phyloP scores from a whole-genome alignment of 2,113 vertebrate genomes.

The Colistium nudipinnis region DNA sequence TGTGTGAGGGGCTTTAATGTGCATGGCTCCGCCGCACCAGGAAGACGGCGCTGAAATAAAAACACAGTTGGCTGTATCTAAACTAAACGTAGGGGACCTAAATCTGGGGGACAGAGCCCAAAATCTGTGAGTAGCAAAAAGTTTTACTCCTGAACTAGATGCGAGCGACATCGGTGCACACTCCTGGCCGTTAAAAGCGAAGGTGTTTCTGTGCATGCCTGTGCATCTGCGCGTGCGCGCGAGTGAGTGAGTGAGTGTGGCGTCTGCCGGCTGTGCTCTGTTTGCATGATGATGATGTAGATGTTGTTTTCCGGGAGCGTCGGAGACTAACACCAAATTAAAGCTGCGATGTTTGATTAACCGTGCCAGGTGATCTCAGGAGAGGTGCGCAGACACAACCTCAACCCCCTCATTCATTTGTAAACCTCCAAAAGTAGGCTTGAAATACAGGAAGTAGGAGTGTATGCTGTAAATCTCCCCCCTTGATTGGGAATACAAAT shows the following conservation, averaged over 20 bases:
- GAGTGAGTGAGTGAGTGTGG: slow-evolving; percentile 29
- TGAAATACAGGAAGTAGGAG: slow-evolving; percentile 78
- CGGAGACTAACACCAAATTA: slow-evolving; percentile 77
- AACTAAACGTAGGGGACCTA: slow-evolving; percentile 13
- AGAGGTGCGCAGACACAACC: slow-evolving; percentile 73
- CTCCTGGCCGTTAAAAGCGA: slow-evolving; percentile 32
- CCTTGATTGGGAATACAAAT: slow-evolving; percentile 79
- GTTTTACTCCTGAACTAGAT: slow-evolving; percentile 56
- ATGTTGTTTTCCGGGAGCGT: slow-evolving; percentile 70
- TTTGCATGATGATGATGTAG: slow-evolving; percentile 59
- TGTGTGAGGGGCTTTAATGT: slow-evolving; percentile 37
- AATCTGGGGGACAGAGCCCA: slow-evolving; percentile 42
- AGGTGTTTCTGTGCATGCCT: slow-evolving; percentile 5
- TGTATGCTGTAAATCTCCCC: slow-evolving; percentile 72
- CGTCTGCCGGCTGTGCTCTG: slow-evolving; percentile 44
- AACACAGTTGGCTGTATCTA: slow-evolving; percentile 4
- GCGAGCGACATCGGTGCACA: slow-evolving; percentile 41
- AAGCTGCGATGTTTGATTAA: slow-evolving; percentile 78
- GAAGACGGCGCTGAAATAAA: slow-evolving; percentile 17
- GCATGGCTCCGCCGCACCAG: slow-evolving; percentile 25
- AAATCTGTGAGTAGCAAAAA: slow-evolving; percentile 58
- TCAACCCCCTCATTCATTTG: slow-evolving; percentile 79
- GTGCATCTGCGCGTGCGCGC: slow-evolving; percentile 30
- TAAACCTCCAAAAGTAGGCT: slow-evolving; percentile 75
- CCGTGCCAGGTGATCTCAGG: slow-evolving; percentile 81